Percentiles rank a stretch among this genome's conserved stretches.
Evolutionary conservation across 2,888 invertebrate genomes (phyloP).

Genomic region (Lasioglossum figueresi): DNA sequence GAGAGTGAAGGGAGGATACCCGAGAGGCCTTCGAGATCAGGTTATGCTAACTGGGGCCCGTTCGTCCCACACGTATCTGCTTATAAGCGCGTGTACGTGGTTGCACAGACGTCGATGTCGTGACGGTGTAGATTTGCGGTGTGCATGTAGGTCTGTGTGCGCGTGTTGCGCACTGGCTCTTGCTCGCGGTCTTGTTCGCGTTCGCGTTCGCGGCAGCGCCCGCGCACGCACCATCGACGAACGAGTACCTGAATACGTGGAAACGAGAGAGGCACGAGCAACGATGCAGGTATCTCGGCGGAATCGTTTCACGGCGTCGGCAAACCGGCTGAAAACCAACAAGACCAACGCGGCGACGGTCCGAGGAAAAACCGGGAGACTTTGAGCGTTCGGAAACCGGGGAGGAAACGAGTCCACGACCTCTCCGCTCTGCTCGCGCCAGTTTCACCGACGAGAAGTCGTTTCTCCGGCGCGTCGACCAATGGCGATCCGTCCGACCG

Average conservation of each 20-base stretch:
- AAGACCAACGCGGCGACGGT: constrained; percentile 35
- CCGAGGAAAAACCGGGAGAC: constrained; percentile 12
- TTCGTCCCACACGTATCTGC: constrained; percentile 71
- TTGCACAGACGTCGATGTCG: constrained; percentile 30
- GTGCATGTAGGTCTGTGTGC: not conserved
- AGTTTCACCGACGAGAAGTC: not conserved
- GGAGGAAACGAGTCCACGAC: constrained; percentile 4
- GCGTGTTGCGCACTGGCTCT: not conserved
- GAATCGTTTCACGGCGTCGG: constrained; percentile 57
- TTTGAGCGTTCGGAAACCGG: constrained; percentile 11
- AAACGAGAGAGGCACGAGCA: constrained; percentile 59
- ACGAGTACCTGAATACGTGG: constrained; percentile 43
- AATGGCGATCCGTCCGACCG: not conserved
- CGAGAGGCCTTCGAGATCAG: constrained; percentile 77
- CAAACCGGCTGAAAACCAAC: constrained; percentile 57
- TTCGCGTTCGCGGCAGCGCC: not conserved
- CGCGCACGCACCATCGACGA: not conserved
- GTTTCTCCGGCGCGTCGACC: not conserved
- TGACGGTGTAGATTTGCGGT: constrained; percentile 19
- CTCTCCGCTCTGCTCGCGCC: not conserved
- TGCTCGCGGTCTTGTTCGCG: not conserved
- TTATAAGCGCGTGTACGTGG: constrained; percentile 66
- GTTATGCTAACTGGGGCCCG: constrained; percentile 81
- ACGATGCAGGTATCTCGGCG: constrained; percentile 61
- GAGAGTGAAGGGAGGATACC: constrained; percentile 65